Evolutionary conservation across 2,797 vertebrate genomes (phyloP).

Genomic region (Sebastes variabilis): DNA sequence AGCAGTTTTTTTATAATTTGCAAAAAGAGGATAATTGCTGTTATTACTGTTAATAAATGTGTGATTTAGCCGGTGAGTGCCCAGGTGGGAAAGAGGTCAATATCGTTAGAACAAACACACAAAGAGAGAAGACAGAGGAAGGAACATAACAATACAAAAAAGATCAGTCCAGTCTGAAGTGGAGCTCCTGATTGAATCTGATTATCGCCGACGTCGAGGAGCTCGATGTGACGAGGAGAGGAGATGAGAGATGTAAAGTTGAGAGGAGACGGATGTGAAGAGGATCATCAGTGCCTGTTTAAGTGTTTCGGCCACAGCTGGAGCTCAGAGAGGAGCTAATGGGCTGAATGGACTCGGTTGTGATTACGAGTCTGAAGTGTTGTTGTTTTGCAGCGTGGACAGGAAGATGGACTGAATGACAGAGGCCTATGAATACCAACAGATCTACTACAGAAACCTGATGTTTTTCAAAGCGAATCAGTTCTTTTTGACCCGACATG

Average conservation of each 20-base stretch:
- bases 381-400: conserved; percentile 25
- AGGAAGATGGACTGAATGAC: background rate
- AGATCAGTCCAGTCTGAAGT: background rate
- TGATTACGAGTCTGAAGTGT: conserved; percentile 30
- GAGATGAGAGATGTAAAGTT: background rate
- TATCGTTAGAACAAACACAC: background rate
- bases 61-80: background rate
- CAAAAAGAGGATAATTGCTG: background rate
- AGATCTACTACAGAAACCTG: background rate
- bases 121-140: background rate
- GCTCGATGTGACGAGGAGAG: background rate
- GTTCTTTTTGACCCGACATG: background rate
- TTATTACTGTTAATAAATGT: background rate
- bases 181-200: conserved; percentile 29
- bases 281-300: background rate
- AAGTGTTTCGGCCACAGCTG: conserved; percentile 48
- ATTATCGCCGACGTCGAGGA: conserved; percentile 8
- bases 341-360: conserved; percentile 7
- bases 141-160: background rate
- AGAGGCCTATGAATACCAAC: background rate
- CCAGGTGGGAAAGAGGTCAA: background rate
- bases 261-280: background rate
- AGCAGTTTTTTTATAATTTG: background rate
- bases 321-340: conserved; percentile 27
- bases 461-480: background rate